phyloP scores from a whole-genome alignment of 1,140 invertebrate species.

The Zaprionus camerounensis region DNA sequence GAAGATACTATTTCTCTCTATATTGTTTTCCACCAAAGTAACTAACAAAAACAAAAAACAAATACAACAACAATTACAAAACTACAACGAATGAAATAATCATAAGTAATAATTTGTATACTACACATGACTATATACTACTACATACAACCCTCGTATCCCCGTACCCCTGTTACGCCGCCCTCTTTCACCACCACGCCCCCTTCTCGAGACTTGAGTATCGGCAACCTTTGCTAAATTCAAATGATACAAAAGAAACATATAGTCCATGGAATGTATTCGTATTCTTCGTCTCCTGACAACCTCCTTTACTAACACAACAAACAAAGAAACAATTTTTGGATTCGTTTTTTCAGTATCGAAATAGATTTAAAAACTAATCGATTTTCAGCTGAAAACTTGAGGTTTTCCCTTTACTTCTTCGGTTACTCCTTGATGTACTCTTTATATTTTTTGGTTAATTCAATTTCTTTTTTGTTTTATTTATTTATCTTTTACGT shows the following conservation, averaged over 20 bases:
- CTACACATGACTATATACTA: slow-evolving; percentile 8
- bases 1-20: slow-evolving; percentile 40
- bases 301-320: slow-evolving; percentile 57
- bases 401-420: slow-evolving; percentile 45
- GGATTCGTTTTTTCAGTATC: slow-evolving; percentile 41
- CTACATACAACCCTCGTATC: slow-evolving; percentile 43
- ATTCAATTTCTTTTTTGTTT: slow-evolving; percentile 47
- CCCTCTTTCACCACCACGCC: not conserved
- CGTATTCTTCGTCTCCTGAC: slow-evolving; percentile 40
- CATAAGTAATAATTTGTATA: not conserved
- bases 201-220: slow-evolving; percentile 14
- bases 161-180: not conserved
- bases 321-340: slow-evolving; percentile 25
- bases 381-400: slow-evolving; percentile 82
- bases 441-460: slow-evolving; percentile 32
- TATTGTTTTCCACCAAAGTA: slow-evolving; percentile 24
- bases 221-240: slow-evolving; percentile 23
- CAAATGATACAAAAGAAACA: slow-evolving; percentile 29
- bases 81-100: slow-evolving; percentile 26
- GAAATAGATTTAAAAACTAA: slow-evolving; percentile 84
- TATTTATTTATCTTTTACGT: slow-evolving; percentile 19
- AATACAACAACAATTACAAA: slow-evolving; percentile 13
- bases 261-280: slow-evolving; percentile 55
- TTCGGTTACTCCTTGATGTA: slow-evolving; percentile 44
- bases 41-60: slow-evolving; percentile 11